phyloP scores from a whole-genome alignment of 2,113 vertebrate genomes.

The Megaceryle torquata region DNA sequence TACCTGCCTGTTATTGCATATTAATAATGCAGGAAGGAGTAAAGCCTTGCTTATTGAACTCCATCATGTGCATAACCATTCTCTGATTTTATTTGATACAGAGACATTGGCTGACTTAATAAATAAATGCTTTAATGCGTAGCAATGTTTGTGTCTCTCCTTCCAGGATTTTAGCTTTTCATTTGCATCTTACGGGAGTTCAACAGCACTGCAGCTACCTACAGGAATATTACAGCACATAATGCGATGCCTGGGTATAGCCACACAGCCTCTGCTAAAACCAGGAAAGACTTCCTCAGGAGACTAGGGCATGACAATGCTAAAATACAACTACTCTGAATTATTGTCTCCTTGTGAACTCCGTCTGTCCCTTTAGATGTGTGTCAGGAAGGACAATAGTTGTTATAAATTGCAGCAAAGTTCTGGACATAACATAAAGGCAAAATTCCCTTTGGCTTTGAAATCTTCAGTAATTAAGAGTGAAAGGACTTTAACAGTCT shows the following conservation, averaged over 20 bases:
- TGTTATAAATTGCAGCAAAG: neutral
- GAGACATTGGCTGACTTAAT: neutral
- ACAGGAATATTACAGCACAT: neutral
- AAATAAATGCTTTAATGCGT: rapidly evolving
- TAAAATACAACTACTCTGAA: neutral
- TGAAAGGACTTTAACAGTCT: neutral
- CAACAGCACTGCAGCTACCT: neutral
- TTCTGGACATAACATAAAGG: neutral
- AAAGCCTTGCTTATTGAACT: neutral
- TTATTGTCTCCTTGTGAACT: neutral
- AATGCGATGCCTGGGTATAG: neutral
- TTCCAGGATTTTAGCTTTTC: neutral
- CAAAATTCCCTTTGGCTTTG: neutral
- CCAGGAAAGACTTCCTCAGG: neutral
- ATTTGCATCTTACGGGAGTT: neutral
- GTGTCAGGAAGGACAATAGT: neutral
- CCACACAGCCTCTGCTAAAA: neutral
- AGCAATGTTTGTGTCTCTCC: neutral
- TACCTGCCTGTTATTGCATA: neutral
- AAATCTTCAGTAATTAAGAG: neutral
- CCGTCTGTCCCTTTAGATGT: neutral
- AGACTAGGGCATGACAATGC: too few relatives aligned
- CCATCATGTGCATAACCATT: rapidly evolving
- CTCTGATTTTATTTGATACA: neutral
- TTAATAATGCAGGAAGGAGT: neutral